phyloP scores from a whole-genome alignment of 2,113 vertebrate genomes.

The Gadus chalcogrammus region DNA sequence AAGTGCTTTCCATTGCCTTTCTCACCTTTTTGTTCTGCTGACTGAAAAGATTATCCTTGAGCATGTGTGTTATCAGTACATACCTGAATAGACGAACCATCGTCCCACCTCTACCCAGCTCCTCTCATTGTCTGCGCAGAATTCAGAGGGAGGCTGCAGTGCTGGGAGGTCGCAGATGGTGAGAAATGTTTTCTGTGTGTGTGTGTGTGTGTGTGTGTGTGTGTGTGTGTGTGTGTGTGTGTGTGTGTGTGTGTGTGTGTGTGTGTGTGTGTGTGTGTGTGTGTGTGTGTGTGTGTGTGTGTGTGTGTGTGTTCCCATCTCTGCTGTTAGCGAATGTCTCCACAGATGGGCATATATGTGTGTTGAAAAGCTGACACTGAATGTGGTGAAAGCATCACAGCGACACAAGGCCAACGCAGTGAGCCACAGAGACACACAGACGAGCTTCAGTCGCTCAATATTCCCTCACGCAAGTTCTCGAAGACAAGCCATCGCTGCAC shows the following conservation, averaged over 20 bases:
- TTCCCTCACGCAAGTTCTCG: slow-evolving; percentile 18
- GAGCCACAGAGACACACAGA: slow-evolving; percentile 32
- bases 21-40: slow-evolving; percentile 41
- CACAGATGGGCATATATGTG: slow-evolving; percentile 60
- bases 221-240: no score
- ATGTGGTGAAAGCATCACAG: slow-evolving; percentile 59
- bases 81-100: slow-evolving; percentile 51
- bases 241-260: background rate
- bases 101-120: slow-evolving; percentile 50
- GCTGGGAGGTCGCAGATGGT: slow-evolving; percentile 67
- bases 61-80: slow-evolving; percentile 49
- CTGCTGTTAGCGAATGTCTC: slow-evolving; percentile 62
- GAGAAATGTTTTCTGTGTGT: slow-evolving; percentile 51
- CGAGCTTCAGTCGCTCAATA: slow-evolving; percentile 29
- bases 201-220: no score
- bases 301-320: slow-evolving; percentile 61
- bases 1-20: slow-evolving; percentile 30
- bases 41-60: slow-evolving; percentile 64
- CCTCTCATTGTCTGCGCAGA: slow-evolving; percentile 55
- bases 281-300: slow-evolving; percentile 11
- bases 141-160: slow-evolving; percentile 59
- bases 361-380: slow-evolving; percentile 57
- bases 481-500: background rate
- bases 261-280: no score
- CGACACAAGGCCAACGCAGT: slow-evolving; percentile 57